Base-by-base conservation (phyloP, 53 echinoderm and acorn worm genomes). In the Hippasteria phrygiana region DNA sequence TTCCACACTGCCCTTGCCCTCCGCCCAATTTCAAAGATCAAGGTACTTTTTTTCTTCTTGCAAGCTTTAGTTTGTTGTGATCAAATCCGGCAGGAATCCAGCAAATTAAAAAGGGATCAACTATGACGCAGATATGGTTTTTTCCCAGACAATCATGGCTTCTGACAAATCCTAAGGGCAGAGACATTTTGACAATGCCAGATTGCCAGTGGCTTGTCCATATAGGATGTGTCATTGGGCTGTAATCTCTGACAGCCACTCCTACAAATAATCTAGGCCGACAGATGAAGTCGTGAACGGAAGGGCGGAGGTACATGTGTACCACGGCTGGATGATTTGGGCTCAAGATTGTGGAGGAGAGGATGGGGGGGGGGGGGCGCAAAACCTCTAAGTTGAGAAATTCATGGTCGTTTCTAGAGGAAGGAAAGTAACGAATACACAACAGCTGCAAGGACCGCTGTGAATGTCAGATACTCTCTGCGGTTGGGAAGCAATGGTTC, bases 301-400 rank as follows among this genome's bases (percentile, higher is more conserved):
- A 87, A 87, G 87, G 74, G 74, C 39, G 87, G 40, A n/a, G n/a
- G n/a, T n/a, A n/a, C n/a, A n/a, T n/a, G n/a, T n/a, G 74, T 38
- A 54, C 73, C 87, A 4, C 10, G 26, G 71, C 22, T 10, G 40
- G 73, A 87, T 38, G 33, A 45, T 35, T 36, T 20, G 24, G 32
- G 43, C 50, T 66, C 8, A 69, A 71, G 43, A 53, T 65, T 29
- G 84, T 45, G 83, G 12, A 66, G 59, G 80, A 64, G 82, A 29
- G 31, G 79, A 5, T 13, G 28, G 13, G 37, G 33, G 35, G 79
- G 22, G 53, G 35, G 20, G 34, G 55, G 48, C 9, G 28, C 3
- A 10, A 20, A 45, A 14, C 28, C 9, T 12, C 4, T 6, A 59
- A 67, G 22, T 31, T 35, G 14, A 4, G 69, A n/a, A 67, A 31